A percentile compares a stretch with the other conserved stretches of the same genome.
phyloP scores from a whole-genome alignment of 2,797 vertebrate species.

The Scolopax rusticola region DNA sequence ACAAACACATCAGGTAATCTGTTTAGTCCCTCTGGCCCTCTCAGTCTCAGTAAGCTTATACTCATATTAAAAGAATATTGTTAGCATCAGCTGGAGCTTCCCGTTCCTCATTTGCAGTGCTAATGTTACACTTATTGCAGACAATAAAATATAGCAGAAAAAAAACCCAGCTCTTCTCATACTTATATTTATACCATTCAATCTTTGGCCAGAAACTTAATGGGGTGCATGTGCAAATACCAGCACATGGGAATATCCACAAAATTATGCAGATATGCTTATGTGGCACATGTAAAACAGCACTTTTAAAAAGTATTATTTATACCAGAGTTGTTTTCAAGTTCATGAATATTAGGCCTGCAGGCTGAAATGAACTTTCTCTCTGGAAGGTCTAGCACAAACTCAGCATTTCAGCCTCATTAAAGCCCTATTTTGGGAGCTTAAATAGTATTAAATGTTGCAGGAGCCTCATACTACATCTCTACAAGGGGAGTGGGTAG shows the following conservation, averaged over 20 bases:
- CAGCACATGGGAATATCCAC: not conserved
- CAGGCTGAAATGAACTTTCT: not conserved
- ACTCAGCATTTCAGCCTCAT: not conserved
- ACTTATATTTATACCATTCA: not conserved
- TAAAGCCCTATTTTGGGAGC: not conserved
- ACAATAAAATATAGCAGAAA: not conserved
- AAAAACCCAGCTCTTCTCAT: rapidly evolving
- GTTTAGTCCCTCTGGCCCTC: not conserved
- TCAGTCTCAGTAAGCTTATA: not conserved
- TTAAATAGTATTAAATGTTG: not conserved
- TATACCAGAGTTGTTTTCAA: not conserved
- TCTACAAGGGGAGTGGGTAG: not conserved
- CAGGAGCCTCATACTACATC: not conserved
- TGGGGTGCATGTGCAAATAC: not conserved
- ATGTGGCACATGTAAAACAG: not conserved
- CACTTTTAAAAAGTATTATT: not conserved
- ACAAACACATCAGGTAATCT: not conserved
- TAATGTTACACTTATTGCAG: not conserved
- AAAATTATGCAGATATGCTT: not conserved
- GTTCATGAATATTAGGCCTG: not conserved
- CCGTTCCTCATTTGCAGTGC: not conserved
- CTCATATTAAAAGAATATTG: not conserved
- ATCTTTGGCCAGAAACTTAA: not conserved
- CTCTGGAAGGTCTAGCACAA: not conserved
- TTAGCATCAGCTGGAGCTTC: not conserved